Percentiles rank a stretch among this genome's conserved stretches.
These are phyloP conservation scores for Sciaenops ocellatus DNA, from an alignment of 2,797 vertebrate species.

Conservation along the genomic window DNA sequence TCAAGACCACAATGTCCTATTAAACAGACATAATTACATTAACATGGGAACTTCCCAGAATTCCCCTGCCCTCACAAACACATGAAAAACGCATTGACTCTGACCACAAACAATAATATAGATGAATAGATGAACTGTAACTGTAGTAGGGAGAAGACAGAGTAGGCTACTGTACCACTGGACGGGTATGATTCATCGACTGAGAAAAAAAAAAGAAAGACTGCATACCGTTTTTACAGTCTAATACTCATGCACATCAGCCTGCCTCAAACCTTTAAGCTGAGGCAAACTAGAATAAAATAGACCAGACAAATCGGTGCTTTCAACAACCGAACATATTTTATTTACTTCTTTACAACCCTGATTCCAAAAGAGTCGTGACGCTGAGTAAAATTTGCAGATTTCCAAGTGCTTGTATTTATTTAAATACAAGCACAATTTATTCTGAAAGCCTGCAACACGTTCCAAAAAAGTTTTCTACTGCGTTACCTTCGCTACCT, in stretches of 20 bases:
- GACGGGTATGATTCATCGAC: slow-evolving; percentile 30
- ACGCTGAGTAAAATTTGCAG: no score
- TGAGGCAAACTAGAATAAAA: neutral
- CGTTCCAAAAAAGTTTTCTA: no score
- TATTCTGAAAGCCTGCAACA: no score
- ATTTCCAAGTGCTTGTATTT: no score
- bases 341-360: neutral
- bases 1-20: slow-evolving; percentile 69
- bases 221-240: slow-evolving; percentile 5
- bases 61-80: slow-evolving; percentile 56
- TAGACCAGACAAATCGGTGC: neutral
- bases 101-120: slow-evolving; percentile 62
- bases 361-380: no score
- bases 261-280: neutral
- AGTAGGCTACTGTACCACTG: slow-evolving; percentile 44
- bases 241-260: neutral
- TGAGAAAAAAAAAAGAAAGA: neutral
- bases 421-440: no score
- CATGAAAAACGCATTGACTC: slow-evolving; percentile 64
- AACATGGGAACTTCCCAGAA: slow-evolving; percentile 78
- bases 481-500: no score
- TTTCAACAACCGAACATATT: neutral
- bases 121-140: slow-evolving; percentile 59
- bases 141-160: slow-evolving; percentile 24
- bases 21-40: slow-evolving; percentile 76